Percentiles rank a stretch among this genome's conserved stretches.
Evolutionary conservation across 2,797 vertebrate species (phyloP).

Genomic region (Vespertilio murinus): DNA sequence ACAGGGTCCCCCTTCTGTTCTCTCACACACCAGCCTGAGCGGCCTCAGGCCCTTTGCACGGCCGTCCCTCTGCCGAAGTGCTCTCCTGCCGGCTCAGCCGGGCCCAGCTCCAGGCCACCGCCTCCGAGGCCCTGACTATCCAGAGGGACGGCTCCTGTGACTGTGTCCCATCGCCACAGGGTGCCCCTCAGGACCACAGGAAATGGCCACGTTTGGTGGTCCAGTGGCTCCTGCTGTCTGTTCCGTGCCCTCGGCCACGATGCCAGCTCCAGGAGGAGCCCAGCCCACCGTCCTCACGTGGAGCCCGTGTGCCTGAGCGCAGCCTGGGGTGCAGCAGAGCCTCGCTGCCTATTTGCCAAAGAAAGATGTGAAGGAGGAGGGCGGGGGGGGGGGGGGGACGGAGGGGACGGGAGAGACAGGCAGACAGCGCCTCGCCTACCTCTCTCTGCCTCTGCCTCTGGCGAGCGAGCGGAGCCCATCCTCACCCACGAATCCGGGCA

Average conservation of each 20-base stretch:
- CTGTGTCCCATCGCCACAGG: neutral
- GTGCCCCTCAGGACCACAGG: rapidly evolving
- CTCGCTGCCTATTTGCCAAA: neutral
- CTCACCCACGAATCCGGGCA: neutral
- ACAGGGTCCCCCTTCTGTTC: neutral
- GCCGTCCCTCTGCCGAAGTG: neutral
- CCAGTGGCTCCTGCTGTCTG: neutral
- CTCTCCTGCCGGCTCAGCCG: neutral
- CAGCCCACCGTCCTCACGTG: rapidly evolving
- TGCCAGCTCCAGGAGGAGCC: neutral
- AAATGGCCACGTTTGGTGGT: neutral
- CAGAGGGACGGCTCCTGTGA: neutral
- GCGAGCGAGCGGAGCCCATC: neutral
- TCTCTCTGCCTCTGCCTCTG: neutral
- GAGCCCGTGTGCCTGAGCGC: neutral
- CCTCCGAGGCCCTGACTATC: neutral
- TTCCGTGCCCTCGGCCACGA: neutral
- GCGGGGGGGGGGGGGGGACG: no score
- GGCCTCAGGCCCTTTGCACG: neutral
- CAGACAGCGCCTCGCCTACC: neutral
- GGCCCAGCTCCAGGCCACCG: neutral
- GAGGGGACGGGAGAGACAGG: no score
- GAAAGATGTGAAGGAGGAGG: neutral
- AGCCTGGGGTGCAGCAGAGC: neutral
- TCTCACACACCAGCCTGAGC: neutral